These are phyloP conservation scores for Drosophila parthenogenetica DNA, from an alignment of 2,888 invertebrate species.

Conservation along the genomic window DNA sequence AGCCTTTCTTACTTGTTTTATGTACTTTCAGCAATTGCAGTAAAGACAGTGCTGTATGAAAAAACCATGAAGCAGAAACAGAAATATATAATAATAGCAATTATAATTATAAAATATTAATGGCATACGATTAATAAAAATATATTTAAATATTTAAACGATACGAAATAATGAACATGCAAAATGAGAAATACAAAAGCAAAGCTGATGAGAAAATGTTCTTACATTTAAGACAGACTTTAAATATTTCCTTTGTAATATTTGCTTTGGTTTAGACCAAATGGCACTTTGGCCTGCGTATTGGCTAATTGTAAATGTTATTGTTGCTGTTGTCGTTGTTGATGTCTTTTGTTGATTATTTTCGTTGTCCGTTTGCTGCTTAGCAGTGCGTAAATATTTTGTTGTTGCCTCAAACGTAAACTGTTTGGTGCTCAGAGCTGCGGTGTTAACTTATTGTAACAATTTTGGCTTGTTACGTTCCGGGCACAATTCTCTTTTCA, in stretches of 20 bases:
- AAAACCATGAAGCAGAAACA: constrained; percentile 34
- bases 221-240: constrained; percentile 10
- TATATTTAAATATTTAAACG: too few relatives aligned
- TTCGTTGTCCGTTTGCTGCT: constrained; percentile 17
- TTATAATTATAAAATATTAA: constrained; percentile 18
- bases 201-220: background rate
- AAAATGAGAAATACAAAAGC: background rate
- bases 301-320: background rate
- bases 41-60: constrained; percentile 2
- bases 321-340: background rate
- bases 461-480: constrained; percentile 2
- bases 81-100: constrained; percentile 5
- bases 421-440: constrained; percentile 2
- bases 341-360: constrained; percentile 18
- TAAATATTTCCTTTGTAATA: constrained; percentile 22
- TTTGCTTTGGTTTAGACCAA: constrained; percentile 12
- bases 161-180: too few relatives aligned
- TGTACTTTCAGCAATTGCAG: constrained; percentile 27
- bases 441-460: constrained; percentile 15
- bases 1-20: too few relatives aligned
- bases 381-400: constrained; percentile 25
- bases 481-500: constrained; percentile 12
- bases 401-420: background rate
- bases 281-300: constrained; percentile 18
- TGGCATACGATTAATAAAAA: constrained; percentile 22